Percentiles rank a stretch among this genome's conserved stretches.
Evolutionary conservation across 2,113 vertebrate genomes (phyloP).

Genomic region (Passer domesticus): DNA sequence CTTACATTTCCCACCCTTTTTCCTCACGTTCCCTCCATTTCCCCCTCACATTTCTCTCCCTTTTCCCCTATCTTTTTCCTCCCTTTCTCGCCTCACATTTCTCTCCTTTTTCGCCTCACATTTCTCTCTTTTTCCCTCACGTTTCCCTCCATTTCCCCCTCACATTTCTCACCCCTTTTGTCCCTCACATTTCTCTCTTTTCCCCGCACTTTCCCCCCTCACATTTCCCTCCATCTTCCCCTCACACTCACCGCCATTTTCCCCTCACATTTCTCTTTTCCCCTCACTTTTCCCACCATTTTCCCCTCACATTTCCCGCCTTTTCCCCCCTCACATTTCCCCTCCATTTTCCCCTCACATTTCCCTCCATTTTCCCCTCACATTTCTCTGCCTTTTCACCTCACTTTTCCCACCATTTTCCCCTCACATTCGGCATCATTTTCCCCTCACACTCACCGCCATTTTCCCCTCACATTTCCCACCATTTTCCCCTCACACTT

Average conservation of each 20-base stretch:
- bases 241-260: too few species aligned
- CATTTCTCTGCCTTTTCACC: rapidly evolving
- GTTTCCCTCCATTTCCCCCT: neutral
- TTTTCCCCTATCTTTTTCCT: too few species aligned
- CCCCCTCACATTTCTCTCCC: rapidly evolving
- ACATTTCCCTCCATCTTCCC: too few species aligned
- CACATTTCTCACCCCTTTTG: rapidly evolving
- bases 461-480: neutral
- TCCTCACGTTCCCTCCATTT: too few species aligned
- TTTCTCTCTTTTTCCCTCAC: too few species aligned
- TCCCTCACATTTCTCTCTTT: neutral
- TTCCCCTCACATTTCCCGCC: neutral
- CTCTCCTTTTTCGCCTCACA: too few species aligned
- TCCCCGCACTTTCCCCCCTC: too few species aligned
- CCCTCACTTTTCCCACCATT: neutral
- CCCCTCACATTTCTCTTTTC: neutral
- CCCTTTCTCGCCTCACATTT: too few species aligned
- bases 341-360: neutral
- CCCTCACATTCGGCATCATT: too few species aligned
- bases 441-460: too few species aligned
- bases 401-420: neutral
- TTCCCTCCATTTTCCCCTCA: neutral
- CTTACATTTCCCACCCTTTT: too few species aligned
- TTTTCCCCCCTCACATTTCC: too few species aligned
- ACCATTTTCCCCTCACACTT: neutral